Evolutionary conservation across 2,113 vertebrate species (phyloP), one percentile per base, ranked within the genome.

Genomic region (Anser brachyrhynchus): DNA sequence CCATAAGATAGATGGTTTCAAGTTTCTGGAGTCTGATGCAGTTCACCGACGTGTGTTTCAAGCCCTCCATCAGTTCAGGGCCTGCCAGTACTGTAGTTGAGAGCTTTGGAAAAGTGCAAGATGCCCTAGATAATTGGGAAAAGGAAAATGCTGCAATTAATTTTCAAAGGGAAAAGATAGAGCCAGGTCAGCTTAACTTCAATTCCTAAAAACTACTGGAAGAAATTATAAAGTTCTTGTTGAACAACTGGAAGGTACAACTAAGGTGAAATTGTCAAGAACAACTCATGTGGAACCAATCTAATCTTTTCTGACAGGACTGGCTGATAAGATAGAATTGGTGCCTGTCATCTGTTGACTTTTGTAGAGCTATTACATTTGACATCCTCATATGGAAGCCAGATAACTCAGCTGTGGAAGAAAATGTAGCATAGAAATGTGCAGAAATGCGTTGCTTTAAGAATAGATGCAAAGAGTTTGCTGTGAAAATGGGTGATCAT

Each of bases 301-400:
- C 39, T 90, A 93, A 90, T 76, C 2, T 87, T 73, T 95, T 88
- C 75, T 82, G 85, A 92, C 78, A 87, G 37, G 10, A 33, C 23
- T 90, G 49, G 78, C 58, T 94, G 90, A 58, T 76, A 73, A 49
- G 54, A 79, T 33, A 79, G 82, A 70, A 92, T 83, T 14, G 31
- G 85, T 91, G 75, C 44, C 62, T 94, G 85, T 69, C 78, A 93
- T 90, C 49, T 76, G 74, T 87, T 87, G 72, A 88, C 66, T 97
- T 88, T 35, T 61, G 85, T 88, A 72, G 13, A 65, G 28, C 21
- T 82, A 54, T 95, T 90, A 44, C 43, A 65, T 13, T 78, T 96
- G 92, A 85, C 95, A 88, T 93, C 41, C 79, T 95, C 79, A 79
- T 88, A 92, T 28, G 78, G 67, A 91, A 93, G 33, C 26, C 61